These are phyloP conservation scores for Diarsia mendica DNA, from an alignment of 2,888 invertebrate species.

Conservation along the genomic window DNA sequence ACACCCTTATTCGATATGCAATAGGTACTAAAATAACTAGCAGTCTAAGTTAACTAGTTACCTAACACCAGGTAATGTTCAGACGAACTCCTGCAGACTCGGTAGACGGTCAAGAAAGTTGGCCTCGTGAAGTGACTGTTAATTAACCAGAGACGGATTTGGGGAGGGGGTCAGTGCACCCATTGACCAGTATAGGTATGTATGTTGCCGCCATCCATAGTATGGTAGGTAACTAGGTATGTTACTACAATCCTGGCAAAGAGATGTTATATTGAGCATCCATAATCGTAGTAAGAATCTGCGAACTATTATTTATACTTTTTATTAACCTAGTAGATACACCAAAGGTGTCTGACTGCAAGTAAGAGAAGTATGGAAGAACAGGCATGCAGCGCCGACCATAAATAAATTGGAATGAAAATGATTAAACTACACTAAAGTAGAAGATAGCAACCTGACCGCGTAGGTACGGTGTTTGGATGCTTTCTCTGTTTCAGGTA, in stretches of 20 bases:
- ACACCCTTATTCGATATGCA: background rate
- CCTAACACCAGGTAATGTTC: slow-evolving; percentile 38
- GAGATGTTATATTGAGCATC: background rate
- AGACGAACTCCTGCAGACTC: slow-evolving; percentile 26
- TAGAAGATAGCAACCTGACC: too few species aligned
- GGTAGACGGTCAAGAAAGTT: slow-evolving; percentile 34
- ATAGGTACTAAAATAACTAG: slow-evolving; percentile 26
- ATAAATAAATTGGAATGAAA: too few species aligned
- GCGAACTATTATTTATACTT: background rate
- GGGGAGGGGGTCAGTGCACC: background rate
- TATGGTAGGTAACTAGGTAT: background rate
- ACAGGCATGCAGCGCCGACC: too few species aligned
- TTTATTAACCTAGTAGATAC: too few species aligned
- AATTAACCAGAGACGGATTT: slow-evolving; percentile 38
- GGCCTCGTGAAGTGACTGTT: slow-evolving; percentile 35
- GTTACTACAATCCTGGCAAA: background rate
- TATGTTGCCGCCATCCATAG: background rate
- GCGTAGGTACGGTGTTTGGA: too few species aligned
- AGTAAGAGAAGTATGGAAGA: background rate
- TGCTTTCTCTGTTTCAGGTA: too few species aligned
- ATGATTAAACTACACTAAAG: too few species aligned
- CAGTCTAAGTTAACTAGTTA: slow-evolving; percentile 30
- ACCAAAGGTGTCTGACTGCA: background rate
- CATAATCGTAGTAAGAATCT: background rate
- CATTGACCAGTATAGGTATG: background rate